Evolutionary conservation across 2,797 vertebrate genomes (phyloP), one percentile per base, ranked within the genome.

Genomic region (Harpagifer antarcticus): DNA sequence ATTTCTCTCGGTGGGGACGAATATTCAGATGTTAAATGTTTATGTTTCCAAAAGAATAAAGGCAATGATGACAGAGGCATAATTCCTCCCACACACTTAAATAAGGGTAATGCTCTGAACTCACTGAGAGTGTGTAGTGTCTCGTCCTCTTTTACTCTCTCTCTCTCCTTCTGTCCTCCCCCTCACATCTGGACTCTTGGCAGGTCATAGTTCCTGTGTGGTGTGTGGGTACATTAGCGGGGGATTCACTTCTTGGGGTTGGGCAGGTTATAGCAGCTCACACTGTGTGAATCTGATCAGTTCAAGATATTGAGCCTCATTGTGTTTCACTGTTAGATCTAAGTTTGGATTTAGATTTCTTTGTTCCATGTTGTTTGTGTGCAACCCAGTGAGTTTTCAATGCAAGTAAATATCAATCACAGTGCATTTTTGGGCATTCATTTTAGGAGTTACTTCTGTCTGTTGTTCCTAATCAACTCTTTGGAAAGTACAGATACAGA

Each of bases 161-260:
- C 37, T 67, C 56, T 31, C 49, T 57, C 23, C 15, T 84, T 83
- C 79, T 71, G 82, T 91, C 87, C 88, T 85, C 92, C 93, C 90
- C 91, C 90, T 86, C 92, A 94, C 93, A 95, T 95, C 92, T 94
- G 93, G 84, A 88, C 20, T 77, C 48, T 79, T 94, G 92, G 90
- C 88, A 91, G 78, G 68, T 62, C 57, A 42, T 45, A 80, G 85
- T 92, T 93, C 89, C 88, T 92, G 87, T 88, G 86, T 76, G 87
- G 55, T 74, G 74, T 84, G 79, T 83, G 77, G 83, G 72, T 82
- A 68, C 67, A 83, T 87, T 80, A 84, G 84, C 74, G 61, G 59
- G 82, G 84, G 84, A 76, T 44, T 68, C n/a, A 40, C n/a, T 48
- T 83, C 87, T 87, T 82, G 65, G 86, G 88, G 86, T 78, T 89